Evolutionary conservation across 1,140 invertebrate species (phyloP), one percentile per base, ranked within the genome.

Genomic region (Eriocheir sinensis): DNA sequence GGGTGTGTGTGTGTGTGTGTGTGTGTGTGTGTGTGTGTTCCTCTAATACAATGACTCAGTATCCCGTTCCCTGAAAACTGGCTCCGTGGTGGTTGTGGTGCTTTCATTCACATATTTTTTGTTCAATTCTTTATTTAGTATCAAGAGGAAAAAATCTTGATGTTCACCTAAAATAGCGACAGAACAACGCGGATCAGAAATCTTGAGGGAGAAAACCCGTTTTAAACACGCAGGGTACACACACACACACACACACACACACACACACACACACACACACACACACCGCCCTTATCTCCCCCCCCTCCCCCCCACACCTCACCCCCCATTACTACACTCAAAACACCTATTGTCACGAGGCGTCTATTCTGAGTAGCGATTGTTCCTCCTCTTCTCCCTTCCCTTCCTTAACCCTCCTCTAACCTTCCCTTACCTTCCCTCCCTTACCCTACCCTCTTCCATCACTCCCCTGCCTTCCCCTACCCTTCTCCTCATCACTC

Each of bases 231-330:
- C 2, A 27, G 60, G n/a, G n/a, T n/a, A 72, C 60, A 72, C 60
- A 72, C 60, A 72, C 60, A 72, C 60, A 72, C 60, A 72, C 60
- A 72, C 60, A 72, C 60, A 72, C 60, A 72, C 60, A 72, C 60
- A n/a, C 60, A 72, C 60, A 72, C 60, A 72, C 60, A 72, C 60
- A 72, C 60, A 72, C 60, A 72, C 60, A 72, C 60, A 72, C 60
- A n/a, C 60, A 72, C 60, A 72, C 60, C 27, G 21, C 27, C 60
- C 44, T 48, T 48, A 48, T n/a, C n/a, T n/a, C n/a, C n/a, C n/a
- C n/a, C n/a, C n/a, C n/a, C n/a, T n/a, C n/a, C n/a, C n/a, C n/a
- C n/a, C n/a, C n/a, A n/a, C n/a, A n/a, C n/a, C n/a, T n/a, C n/a
- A n/a, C 21, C 12, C 3, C 21, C 60, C 60, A 72, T 72, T 72